These are phyloP conservation scores for Lordiphosa clarofinis DNA, from an alignment of 1,140 invertebrate species.

Conservation along the genomic window DNA sequence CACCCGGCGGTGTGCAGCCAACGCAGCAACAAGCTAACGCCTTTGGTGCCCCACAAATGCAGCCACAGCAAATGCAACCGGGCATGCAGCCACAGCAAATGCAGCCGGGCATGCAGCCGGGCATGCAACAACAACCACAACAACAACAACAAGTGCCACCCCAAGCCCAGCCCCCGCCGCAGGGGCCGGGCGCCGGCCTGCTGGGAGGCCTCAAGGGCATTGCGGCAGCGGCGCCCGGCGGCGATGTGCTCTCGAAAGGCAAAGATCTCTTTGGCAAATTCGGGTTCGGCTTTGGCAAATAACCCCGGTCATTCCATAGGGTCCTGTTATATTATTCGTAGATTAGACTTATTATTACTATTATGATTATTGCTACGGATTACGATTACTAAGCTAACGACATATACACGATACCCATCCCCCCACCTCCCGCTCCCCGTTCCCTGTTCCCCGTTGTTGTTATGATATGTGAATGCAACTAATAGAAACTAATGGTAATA, in stretches of 20 bases:
- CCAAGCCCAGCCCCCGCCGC: conserved; percentile 79
- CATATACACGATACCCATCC: conserved; percentile 21
- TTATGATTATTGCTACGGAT: conserved; percentile 69
- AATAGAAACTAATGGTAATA: conserved; percentile 67
- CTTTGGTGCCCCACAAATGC: conserved; percentile 62
- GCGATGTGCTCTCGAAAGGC: conserved; percentile 92
- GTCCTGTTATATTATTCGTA: conserved; percentile 78
- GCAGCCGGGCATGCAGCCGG: conserved; percentile 38
- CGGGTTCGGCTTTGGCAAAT: conserved; percentile 88
- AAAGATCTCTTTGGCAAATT: conserved; percentile 97
- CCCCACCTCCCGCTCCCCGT: conserved; percentile 7
- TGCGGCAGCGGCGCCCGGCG: conserved; percentile 89
- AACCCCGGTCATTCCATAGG: conserved; percentile 81
- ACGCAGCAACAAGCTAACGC: conserved; percentile 79
- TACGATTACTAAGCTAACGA: conserved; percentile 67
- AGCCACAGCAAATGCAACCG: conserved; percentile 43
- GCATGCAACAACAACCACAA: conserved; percentile 61
- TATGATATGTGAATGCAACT: conserved; percentile 55
- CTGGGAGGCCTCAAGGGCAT: conserved; percentile 73
- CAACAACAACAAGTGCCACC: conserved; percentile 79
- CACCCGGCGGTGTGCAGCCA: conserved; percentile 79
- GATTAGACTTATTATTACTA: conserved; percentile 72
- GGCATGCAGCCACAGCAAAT: conserved; percentile 50
- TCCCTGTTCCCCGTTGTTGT: conserved; percentile 16
- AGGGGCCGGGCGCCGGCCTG: conserved; percentile 73